phyloP scores from a whole-genome alignment of 2,888 invertebrate species.

The Caenorhabditis macrosperma region DNA sequence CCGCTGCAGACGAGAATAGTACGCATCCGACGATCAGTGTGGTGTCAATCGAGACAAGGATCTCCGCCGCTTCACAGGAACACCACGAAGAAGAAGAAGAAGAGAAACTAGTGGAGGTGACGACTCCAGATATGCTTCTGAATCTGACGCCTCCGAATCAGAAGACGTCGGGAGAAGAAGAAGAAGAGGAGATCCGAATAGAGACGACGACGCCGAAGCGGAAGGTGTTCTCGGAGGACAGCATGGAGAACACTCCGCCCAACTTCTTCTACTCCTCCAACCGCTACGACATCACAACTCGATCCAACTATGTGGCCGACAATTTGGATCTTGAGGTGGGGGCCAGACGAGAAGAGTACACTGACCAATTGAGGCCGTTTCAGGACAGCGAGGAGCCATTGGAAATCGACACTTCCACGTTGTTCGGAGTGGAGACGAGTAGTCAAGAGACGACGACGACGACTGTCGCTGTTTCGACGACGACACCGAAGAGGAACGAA shows the following conservation, averaged over 20 bases:
- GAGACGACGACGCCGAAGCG: constrained; percentile 44
- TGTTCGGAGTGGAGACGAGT: constrained; percentile 57
- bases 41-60: constrained; percentile 49
- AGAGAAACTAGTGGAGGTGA: constrained; percentile 36
- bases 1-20: constrained; percentile 21
- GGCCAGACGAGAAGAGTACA: neutral
- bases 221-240: constrained; percentile 65
- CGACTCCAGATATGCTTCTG: constrained; percentile 31
- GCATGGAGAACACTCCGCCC: constrained; percentile 66
- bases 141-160: constrained; percentile 21
- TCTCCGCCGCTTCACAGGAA: neutral
- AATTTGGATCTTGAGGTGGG: constrained; percentile 46
- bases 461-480: neutral
- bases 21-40: constrained; percentile 53
- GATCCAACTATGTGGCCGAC: constrained; percentile 53
- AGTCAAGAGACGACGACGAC: constrained; percentile 13
- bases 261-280: constrained; percentile 64
- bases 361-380: too few species aligned
- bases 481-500: too few species aligned
- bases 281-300: constrained; percentile 50
- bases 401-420: constrained; percentile 62
- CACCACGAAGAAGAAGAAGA: constrained; percentile 3
- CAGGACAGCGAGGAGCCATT: constrained; percentile 58
- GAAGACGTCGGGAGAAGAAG: neutral
- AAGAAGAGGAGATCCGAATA: neutral